Conservation (phyloP, 2,797 vertebrate species). For the Aphelocoma californica region DNA sequence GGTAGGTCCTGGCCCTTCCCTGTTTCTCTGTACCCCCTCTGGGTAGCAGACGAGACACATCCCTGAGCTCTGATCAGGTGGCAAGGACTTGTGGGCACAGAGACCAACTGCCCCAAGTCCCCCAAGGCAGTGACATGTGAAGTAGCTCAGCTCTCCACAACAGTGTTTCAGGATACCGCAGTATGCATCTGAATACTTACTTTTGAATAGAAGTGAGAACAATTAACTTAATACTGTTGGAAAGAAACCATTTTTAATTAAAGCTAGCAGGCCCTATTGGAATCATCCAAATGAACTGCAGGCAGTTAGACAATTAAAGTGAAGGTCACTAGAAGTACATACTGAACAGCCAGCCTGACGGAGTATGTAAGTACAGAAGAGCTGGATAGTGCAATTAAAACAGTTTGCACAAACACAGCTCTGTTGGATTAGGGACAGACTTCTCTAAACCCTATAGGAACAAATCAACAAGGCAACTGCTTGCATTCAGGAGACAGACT, state of each 20-base stretch:
- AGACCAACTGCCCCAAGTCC: not conserved
- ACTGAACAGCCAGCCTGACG: not conserved
- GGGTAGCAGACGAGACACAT: fast-evolving
- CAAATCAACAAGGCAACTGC: not conserved
- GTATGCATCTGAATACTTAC: not conserved
- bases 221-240: not conserved
- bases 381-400: not conserved
- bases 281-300: not conserved
- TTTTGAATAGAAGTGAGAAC: not conserved
- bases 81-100: not conserved
- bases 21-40: not conserved
- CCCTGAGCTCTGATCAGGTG: not conserved
- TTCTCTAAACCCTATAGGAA: not conserved
- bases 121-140: not conserved
- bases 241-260: slow-evolving; percentile 12
- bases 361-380: not conserved
- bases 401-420: not conserved
- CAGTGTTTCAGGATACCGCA: not conserved
- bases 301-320: not conserved
- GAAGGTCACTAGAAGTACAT: not conserved
- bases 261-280: not conserved
- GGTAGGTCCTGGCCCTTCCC: not conserved
- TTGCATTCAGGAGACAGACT: not conserved
- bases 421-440: not conserved
- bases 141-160: not conserved